Conservation (phyloP, 1,140 invertebrate genomes). For the Lethrus apterus region DNA sequence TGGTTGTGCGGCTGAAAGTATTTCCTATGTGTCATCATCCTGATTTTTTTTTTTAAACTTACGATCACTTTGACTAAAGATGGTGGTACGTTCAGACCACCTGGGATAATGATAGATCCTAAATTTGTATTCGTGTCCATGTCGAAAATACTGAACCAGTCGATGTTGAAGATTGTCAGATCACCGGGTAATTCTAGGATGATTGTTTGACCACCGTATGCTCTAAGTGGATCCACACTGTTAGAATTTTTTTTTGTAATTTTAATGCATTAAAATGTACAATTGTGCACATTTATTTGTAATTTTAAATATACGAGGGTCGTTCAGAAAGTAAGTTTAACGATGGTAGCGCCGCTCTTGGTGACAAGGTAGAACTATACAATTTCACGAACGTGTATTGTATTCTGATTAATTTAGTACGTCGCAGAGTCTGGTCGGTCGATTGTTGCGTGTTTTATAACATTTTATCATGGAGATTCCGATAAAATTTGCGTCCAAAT, state of each 20-base stretch:
- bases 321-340: no score
- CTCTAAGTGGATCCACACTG: constrained; percentile 64
- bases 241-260: no score
- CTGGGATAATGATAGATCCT: constrained; percentile 71
- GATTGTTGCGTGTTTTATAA: no score
- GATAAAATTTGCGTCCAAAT: no score
- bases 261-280: constrained; percentile 22
- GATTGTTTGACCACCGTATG: constrained; percentile 69
- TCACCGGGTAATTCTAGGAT: constrained; percentile 73
- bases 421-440: no score
- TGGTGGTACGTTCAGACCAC: constrained; percentile 78
- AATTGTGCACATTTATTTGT: background rate
- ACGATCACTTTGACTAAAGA: constrained; percentile 58
- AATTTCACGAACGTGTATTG: no score
- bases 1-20: constrained; percentile 45
- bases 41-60: constrained; percentile 19
- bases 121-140: constrained; percentile 61
- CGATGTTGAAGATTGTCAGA: constrained; percentile 72
- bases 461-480: no score
- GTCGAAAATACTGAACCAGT: constrained; percentile 82
- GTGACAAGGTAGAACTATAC: no score
- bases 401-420: no score
- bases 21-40: background rate
- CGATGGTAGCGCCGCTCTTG: no score
- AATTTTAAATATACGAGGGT: no score